A percentile compares a stretch with the other conserved stretches of the same genome.
phyloP scores from a whole-genome alignment of 1,140 invertebrate genomes.

The Sitodiplosis mosellana region DNA sequence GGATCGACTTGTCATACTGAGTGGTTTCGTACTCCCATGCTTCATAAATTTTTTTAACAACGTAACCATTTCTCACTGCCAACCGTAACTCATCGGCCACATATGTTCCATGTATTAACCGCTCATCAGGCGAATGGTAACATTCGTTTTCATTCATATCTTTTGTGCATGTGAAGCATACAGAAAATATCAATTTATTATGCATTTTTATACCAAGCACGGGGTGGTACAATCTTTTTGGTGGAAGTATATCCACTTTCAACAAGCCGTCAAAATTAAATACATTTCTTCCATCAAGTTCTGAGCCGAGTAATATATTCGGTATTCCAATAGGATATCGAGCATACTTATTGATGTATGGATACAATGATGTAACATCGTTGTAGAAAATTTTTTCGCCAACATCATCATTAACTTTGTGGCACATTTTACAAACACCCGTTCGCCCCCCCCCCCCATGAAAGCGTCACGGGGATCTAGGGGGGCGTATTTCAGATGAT shows the following conservation, averaged over 20 bases:
- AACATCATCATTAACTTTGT: neutral
- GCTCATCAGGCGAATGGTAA: conserved; percentile 14
- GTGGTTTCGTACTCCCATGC: neutral
- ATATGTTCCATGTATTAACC: conserved; percentile 21
- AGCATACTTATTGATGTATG: neutral
- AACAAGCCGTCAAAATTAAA: neutral
- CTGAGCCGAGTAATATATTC: conserved; percentile 4
- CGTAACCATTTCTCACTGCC: conserved; percentile 19
- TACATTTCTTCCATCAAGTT: neutral
- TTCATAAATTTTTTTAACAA: neutral
- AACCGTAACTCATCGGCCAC: conserved; percentile 19
- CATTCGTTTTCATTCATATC: conserved; percentile 5
- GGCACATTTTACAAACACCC: neutral
- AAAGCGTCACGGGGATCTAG: too few species aligned
- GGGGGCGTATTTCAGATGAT: too few species aligned
- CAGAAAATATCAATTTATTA: neutral
- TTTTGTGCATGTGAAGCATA: neutral
- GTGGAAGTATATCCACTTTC: neutral
- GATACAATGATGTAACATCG: neutral
- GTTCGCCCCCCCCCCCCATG: neutral
- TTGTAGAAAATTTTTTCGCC: neutral
- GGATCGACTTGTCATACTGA: conserved; percentile 7
- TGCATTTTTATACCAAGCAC: neutral
- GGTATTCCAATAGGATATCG: neutral
- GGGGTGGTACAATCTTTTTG: neutral